Percentiles rank a stretch among this genome's conserved stretches.
Evolutionary conservation across 2,797 vertebrate species (phyloP).

Genomic region (Platalea minor): DNA sequence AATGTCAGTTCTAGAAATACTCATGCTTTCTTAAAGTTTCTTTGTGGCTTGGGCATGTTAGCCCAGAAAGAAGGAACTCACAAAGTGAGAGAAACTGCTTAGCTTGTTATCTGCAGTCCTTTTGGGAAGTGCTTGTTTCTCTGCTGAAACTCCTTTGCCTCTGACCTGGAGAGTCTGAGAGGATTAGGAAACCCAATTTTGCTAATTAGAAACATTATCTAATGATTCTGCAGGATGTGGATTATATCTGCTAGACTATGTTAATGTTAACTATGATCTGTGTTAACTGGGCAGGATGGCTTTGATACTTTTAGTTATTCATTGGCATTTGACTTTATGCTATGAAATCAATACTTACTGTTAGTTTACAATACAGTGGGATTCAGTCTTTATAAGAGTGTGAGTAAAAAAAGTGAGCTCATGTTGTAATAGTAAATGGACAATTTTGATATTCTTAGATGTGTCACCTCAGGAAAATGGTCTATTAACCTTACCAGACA

Average conservation of each 20-base stretch:
- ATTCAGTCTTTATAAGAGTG: background rate
- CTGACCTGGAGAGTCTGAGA: background rate
- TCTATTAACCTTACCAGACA: background rate
- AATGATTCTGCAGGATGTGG: background rate
- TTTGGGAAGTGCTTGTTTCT: background rate
- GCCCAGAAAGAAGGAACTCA: background rate
- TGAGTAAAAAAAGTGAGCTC: background rate
- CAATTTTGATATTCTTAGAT: background rate
- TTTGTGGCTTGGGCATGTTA: background rate
- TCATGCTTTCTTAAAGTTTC: background rate
- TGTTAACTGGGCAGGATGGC: background rate
- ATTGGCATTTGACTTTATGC: background rate
- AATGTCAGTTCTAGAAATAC: slow-evolving; percentile 60
- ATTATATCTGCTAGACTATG: background rate
- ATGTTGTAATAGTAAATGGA: background rate
- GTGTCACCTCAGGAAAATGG: background rate
- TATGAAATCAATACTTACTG: background rate
- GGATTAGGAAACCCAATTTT: background rate
- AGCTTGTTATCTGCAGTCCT: background rate
- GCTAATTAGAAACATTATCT: background rate
- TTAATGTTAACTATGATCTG: background rate
- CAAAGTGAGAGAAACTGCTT: background rate
- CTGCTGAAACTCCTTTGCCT: background rate
- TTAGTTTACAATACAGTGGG: background rate
- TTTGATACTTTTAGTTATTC: background rate